These are phyloP conservation scores for Acanthisitta chloris DNA, from an alignment of 2,113 vertebrate species.

Conservation along the genomic window DNA sequence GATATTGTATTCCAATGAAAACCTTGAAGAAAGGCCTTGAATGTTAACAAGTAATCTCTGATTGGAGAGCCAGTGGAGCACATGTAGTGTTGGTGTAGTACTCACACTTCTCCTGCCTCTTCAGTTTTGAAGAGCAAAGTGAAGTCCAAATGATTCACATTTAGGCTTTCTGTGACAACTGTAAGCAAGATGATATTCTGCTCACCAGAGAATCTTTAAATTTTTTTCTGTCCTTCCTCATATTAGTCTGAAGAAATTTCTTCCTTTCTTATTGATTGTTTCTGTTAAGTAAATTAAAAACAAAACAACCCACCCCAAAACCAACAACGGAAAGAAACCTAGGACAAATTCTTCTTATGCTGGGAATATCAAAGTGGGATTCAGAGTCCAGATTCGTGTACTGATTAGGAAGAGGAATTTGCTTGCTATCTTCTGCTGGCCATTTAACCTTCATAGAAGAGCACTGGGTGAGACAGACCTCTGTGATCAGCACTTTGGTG, in stretches of 20 bases:
- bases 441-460: background rate
- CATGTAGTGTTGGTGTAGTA: background rate
- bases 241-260: background rate
- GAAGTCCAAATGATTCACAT: background rate
- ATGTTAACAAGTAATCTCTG: background rate
- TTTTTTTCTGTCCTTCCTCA: background rate
- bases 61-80: background rate
- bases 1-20: background rate
- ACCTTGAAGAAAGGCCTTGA: background rate
- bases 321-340: background rate
- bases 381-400: background rate
- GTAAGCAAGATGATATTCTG: background rate
- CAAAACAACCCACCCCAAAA: background rate
- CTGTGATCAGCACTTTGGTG: background rate
- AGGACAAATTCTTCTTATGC: background rate
- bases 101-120: background rate
- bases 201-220: background rate
- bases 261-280: background rate
- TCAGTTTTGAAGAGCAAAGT: background rate
- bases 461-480: background rate
- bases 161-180: background rate
- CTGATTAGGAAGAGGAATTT: background rate
- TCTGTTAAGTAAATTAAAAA: background rate
- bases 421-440: background rate
- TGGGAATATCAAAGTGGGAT: background rate